Evolutionary conservation across 1,140 invertebrate species (phyloP), one percentile per base, ranked within the genome.

Genomic region (Diprion similis): DNA sequence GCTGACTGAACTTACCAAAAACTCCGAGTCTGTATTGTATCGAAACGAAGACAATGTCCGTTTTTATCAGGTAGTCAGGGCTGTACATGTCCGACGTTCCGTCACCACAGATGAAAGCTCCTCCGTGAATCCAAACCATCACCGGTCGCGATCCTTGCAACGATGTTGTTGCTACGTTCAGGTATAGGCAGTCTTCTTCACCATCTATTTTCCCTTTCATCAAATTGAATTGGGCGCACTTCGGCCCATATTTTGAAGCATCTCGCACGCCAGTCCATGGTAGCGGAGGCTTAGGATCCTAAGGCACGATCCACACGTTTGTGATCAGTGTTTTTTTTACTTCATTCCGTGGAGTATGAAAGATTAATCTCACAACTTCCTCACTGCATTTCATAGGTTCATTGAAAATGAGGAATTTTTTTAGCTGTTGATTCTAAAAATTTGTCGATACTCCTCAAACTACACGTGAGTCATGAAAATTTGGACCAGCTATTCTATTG

Each of bases 101-200:
- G 19, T 89, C 89, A 1, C 92, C 91, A 11, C 81, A 72, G 6
- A 83, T 79, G 77, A 94, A 93, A 48, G 83, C 90, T 37, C 94
- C 94, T 7, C 94, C 94, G 81, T 94, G 91, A 45, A 95, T 90
- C 83, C 88, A 95, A 0, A 95, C 89, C 83, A 95, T 89, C 0
- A 95, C 93, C 0, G 93, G 91, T 73, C 88, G 78, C 17, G 71
- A 78, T 68, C 48, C 88, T 0, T 87, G 87, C 75, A 91, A 85
- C 47, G 85, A 85, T 64, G 93, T 94, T 0, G 93, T 92, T 80
- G 94, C 94, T 9, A 97, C 90, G 82, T 97, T 95, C 10, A 97
- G 85, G 77, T 93, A 94, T 7, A 96, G 85, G 83, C 95, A 97
- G 87, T 97, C 94, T 76, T 94, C 93, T 19, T 85, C 87, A 4